phyloP scores from a whole-genome alignment of 2,113 vertebrate genomes.

The Phrynocephalus versicolor region DNA sequence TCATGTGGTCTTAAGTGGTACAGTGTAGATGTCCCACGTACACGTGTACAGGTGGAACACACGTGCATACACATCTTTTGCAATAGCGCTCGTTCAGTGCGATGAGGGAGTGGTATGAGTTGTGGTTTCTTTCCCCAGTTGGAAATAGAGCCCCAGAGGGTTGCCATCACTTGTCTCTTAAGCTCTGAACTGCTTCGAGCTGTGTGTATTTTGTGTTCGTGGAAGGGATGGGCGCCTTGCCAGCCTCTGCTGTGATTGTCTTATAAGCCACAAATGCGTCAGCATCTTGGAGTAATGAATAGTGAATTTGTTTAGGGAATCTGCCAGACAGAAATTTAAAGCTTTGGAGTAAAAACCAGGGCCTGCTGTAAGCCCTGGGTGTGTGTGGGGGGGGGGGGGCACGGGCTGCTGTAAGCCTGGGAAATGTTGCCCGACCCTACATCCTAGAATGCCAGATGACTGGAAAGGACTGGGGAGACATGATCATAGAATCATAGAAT shows the following conservation, averaged over 20 bases:
- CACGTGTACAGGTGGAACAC: background rate
- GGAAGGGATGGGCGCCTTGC: background rate
- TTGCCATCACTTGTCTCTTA: background rate
- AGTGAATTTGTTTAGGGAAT: background rate
- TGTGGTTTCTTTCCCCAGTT: background rate
- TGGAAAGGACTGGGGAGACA: background rate
- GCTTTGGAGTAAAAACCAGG: background rate
- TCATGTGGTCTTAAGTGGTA: no score
- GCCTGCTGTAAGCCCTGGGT: background rate
- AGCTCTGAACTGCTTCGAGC: rapidly evolving
- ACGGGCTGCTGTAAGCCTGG: background rate
- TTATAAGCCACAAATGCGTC: background rate
- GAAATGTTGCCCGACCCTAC: background rate
- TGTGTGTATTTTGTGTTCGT: background rate
- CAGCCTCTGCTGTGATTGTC: rapidly evolving
- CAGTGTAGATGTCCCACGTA: no score
- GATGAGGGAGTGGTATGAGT: background rate
- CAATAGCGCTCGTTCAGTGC: background rate
- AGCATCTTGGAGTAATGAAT: background rate
- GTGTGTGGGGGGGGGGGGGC: rapidly evolving
- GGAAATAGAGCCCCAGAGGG: rapidly evolving
- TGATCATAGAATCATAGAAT: no score
- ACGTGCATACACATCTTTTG: rapidly evolving
- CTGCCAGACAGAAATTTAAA: constrained; percentile 5
- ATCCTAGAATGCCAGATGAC: rapidly evolving